Conservation (phyloP, 2,113 vertebrate species). For the Anser cygnoides region DNA sequence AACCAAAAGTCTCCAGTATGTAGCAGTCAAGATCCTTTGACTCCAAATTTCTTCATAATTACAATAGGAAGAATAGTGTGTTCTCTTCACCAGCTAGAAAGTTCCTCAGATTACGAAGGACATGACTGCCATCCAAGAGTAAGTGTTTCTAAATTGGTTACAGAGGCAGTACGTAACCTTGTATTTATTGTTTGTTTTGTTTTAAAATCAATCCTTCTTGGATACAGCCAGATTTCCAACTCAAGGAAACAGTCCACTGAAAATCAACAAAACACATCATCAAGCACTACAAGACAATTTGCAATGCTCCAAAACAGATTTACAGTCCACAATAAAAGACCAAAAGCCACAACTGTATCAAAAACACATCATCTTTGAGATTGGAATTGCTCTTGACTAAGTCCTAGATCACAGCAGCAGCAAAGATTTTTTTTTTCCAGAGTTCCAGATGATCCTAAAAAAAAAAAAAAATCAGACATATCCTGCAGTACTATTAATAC, state of each 20-base stretch:
- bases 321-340: background rate
- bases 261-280: background rate
- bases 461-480: background rate
- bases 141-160: background rate
- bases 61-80: background rate
- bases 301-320: background rate
- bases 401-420: background rate
- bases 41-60: background rate
- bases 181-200: background rate
- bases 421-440: background rate
- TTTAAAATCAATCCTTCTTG: background rate
- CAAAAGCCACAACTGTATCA: background rate
- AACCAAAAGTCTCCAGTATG: background rate
- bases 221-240: background rate
- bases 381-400: background rate
- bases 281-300: background rate
- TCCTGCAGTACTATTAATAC: background rate
- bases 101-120: background rate
- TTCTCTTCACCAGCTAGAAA: background rate
- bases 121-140: background rate
- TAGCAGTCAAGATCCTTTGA: background rate
- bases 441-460: background rate
- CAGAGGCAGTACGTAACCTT: background rate
- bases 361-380: background rate
- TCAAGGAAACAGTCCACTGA: background rate